Percentiles rank a stretch among this genome's conserved stretches.
Evolutionary conservation across 2,113 vertebrate species (phyloP).

Genomic region (Neofelis nebulosa): DNA sequence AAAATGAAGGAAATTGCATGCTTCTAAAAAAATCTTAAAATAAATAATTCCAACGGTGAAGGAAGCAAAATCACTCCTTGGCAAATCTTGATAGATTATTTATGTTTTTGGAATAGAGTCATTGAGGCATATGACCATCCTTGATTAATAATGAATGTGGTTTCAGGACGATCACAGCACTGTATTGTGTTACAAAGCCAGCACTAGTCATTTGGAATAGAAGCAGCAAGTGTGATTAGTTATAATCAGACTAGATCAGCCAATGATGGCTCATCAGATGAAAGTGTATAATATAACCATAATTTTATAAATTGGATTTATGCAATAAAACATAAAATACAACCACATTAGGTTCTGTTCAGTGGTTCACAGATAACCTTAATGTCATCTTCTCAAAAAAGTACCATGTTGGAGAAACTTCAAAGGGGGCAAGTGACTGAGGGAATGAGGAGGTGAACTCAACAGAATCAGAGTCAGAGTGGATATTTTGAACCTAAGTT

Average conservation of each 20-base stretch:
- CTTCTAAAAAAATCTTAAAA: conserved; percentile 62
- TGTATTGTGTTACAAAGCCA: conserved; percentile 10
- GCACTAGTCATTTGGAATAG: background rate
- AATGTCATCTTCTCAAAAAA: background rate
- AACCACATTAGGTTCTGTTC: background rate
- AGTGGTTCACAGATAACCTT: background rate
- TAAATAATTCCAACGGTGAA: conserved; percentile 40
- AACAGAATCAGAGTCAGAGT: background rate
- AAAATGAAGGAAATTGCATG: conserved; percentile 44
- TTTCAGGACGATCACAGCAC: background rate
- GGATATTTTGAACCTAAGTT: background rate
- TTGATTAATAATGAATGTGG: conserved; percentile 52
- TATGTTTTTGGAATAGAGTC: conserved; percentile 54
- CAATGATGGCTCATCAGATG: background rate
- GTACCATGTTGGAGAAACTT: background rate
- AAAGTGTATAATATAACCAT: background rate
- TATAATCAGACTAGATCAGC: background rate
- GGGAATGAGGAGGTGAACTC: background rate
- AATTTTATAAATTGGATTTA: conserved; percentile 13
- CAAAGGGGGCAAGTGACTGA: background rate
- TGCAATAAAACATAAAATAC: background rate
- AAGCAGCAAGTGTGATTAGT: conserved; percentile 36
- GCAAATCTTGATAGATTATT: conserved; percentile 48
- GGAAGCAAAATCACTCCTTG: conserved; percentile 31
- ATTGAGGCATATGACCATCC: background rate